Evolutionary conservation across 2,797 vertebrate species (phyloP), one percentile per base, ranked within the genome.

Genomic region (Euthynnus affinis): DNA sequence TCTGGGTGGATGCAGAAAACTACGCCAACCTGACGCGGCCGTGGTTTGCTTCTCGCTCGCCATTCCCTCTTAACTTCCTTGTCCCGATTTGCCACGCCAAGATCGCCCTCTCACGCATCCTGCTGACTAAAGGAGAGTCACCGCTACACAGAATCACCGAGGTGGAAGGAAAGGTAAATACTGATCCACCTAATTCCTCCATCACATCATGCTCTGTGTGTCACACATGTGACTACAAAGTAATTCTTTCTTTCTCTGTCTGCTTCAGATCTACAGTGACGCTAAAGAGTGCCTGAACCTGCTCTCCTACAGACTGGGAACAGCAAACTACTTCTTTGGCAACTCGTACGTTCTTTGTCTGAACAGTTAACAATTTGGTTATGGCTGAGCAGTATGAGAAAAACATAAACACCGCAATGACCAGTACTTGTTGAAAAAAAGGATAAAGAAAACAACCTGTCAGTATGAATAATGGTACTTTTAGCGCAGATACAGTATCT

Each of bases 211-310:
- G 8, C 2, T 27, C 27, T 5, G 1, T 8, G 5, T 20, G 13
- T 62, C 10, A 13, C 1, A 13, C 40, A 20, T 65, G 9, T 71
- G 15, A 34, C 42, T 48, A 27, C 20, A 40, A 29, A 9, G 4
- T 70, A 40, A 49, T 57, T 55, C 5, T 51, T 22, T 76, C 5
- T 78, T 51, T 17, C 65, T 59, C 17, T 9, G 22, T 77, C 55
- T 71, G 4, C 42, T 9, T 80, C 93, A 99, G 98, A 97, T 99
- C 89, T 99, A 99, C 94, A 97, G 96, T 89, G 98, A 99, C 91
- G 98, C 97, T 91, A 99, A 97, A 94, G 98, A 99, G 91, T 99
- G 97, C 93, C 96, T 99, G 87, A 99, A 99, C 91, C 96, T 99
- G 80, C 95, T 99, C 57, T 99, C 98, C 55, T 95, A 97, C 93